These are phyloP conservation scores for Anoncus sp. DNA, from an alignment of 2,888 invertebrate genomes.

Conservation along the genomic window DNA sequence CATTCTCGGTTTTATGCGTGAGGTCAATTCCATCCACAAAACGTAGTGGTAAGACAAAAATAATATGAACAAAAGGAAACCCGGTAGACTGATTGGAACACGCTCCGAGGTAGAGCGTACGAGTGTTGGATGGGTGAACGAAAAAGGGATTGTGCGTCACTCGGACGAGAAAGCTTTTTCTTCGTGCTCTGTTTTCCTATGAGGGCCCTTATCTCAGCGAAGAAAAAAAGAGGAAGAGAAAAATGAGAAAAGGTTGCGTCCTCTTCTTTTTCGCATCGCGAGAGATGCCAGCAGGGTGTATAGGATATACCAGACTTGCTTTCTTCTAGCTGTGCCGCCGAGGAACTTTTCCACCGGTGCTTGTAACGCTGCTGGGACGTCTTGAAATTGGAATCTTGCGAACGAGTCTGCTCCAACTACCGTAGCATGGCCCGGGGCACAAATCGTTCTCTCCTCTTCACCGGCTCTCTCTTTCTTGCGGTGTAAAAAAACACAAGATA, in stretches of 20 bases:
- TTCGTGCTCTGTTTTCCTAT: constrained; percentile 45
- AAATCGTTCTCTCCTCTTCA: constrained; percentile 52
- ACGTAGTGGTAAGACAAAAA: constrained; percentile 21
- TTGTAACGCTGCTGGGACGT: constrained; percentile 61
- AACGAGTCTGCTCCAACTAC: constrained; percentile 59
- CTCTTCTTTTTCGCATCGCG: constrained; percentile 53
- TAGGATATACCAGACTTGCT: constrained; percentile 47
- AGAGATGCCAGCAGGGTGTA: constrained; percentile 40
- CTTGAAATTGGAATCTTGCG: constrained; percentile 64
- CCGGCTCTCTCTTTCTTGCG: constrained; percentile 12
- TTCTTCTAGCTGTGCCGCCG: constrained; percentile 49
- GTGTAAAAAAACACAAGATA: constrained; percentile 61
- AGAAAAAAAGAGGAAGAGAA: constrained; percentile 34
- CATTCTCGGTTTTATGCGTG: neutral
- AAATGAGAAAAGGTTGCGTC: constrained; percentile 56
- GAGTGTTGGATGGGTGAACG: constrained; percentile 28
- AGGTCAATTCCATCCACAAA: neutral
- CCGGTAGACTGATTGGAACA: constrained; percentile 44
- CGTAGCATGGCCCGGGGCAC: constrained; percentile 60
- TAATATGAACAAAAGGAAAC: constrained; percentile 18
- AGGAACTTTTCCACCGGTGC: constrained; percentile 56
- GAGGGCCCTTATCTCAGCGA: constrained; percentile 56
- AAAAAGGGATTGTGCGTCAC: constrained; percentile 59
- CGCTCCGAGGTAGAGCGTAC: constrained; percentile 11
- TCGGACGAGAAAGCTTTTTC: constrained; percentile 54